A percentile compares a stretch with the other conserved stretches of the same genome.
Conservation (phyloP, 1,140 invertebrate species). For the Cotesia typhae region DNA sequence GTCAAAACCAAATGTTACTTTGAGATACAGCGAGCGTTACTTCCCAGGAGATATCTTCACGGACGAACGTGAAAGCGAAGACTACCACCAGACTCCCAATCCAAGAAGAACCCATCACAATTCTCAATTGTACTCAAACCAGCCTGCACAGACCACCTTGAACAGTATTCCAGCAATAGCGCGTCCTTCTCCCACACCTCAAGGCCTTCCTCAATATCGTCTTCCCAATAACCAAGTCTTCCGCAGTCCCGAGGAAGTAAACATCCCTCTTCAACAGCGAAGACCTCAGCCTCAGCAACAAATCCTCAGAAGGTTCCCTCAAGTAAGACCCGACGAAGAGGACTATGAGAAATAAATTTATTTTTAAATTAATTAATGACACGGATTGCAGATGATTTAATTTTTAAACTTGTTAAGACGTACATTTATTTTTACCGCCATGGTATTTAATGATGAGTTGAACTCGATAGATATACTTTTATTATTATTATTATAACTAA, state of each 20-base stretch:
- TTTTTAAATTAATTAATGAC: no score
- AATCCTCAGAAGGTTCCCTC: slow-evolving; percentile 58
- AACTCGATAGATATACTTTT: neutral
- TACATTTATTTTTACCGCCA: no score
- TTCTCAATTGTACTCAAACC: slow-evolving; percentile 47
- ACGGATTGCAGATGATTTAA: no score
- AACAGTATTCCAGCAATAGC: slow-evolving; percentile 58
- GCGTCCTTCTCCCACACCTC: slow-evolving; percentile 49
- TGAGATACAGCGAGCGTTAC: slow-evolving; percentile 86
- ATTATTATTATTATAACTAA: neutral
- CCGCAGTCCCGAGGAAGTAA: slow-evolving; percentile 84
- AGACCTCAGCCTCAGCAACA: slow-evolving; percentile 64
- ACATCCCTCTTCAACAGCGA: slow-evolving; percentile 82
- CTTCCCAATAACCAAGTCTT: slow-evolving; percentile 73
- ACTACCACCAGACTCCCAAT: slow-evolving; percentile 62
- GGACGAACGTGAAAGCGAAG: slow-evolving; percentile 72
- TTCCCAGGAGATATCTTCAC: slow-evolving; percentile 79
- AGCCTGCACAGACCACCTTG: slow-evolving; percentile 48
- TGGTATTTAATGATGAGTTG: slow-evolving; percentile 1
- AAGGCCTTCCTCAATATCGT: slow-evolving; percentile 51
- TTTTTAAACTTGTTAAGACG: no score
- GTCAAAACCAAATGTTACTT: slow-evolving; percentile 80
- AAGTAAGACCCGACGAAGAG: slow-evolving; percentile 61
- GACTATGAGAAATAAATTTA: slow-evolving; percentile 53
- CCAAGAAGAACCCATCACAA: slow-evolving; percentile 51